phyloP scores from a whole-genome alignment of 2,797 vertebrate species.

The Peromyscus attwateri region DNA sequence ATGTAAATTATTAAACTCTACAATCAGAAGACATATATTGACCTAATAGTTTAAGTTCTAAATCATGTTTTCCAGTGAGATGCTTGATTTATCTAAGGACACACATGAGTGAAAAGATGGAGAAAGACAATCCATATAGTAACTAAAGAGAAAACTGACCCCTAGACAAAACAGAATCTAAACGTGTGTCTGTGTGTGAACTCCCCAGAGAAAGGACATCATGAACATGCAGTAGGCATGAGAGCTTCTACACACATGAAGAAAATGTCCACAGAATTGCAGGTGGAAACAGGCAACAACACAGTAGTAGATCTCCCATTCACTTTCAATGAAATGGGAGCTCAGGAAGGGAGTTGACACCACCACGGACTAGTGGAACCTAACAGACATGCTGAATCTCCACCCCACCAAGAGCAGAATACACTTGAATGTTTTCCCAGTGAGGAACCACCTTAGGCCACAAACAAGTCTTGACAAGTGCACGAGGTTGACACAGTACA shows the following conservation, averaged over 20 bases:
- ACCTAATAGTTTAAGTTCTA: background rate
- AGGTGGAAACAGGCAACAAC: background rate
- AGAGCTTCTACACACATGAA: background rate
- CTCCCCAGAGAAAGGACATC: background rate
- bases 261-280: background rate
- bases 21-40: background rate
- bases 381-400: background rate
- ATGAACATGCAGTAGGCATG: background rate
- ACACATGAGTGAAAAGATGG: background rate
- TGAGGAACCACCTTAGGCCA: background rate
- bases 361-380: background rate
- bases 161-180: background rate
- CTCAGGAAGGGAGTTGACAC: background rate
- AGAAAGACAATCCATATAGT: background rate
- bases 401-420: background rate
- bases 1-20: background rate
- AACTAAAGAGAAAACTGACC: background rate
- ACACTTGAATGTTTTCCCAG: background rate
- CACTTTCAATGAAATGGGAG: background rate
- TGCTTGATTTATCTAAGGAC: background rate
- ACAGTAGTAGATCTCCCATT: background rate
- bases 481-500: background rate
- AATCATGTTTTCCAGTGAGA: background rate
- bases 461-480: background rate
- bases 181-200: background rate